Evolutionary conservation across 23 tunicate species (phyloP), one percentile per base, ranked within the genome.

Genomic region (Clavelina lepadiformis): DNA sequence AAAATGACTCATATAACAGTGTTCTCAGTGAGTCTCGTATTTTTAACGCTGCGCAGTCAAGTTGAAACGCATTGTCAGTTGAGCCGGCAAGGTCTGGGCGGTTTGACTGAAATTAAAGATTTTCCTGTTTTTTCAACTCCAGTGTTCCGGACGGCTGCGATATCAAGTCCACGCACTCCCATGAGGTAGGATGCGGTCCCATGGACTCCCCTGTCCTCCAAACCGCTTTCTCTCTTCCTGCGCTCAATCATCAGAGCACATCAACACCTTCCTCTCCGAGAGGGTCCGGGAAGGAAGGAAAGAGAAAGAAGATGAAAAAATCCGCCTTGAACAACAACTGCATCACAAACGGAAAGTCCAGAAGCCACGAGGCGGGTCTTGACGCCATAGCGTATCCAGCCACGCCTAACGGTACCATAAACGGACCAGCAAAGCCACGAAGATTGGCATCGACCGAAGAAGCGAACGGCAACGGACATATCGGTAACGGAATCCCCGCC

Each of bases 401-500:
- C 5, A 76, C 82, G 0, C 75, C 82, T 0, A 76, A 74, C 34
- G 76, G 55, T 13, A 46, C 26, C 0, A 31, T 35, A 22, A 58
- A 58, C 62, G 95, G 85, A n/a, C 95, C 83, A 26, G 69, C 82
- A 23, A 76, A 84, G 54, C 93, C 78, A 27, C 71, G 73, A 59
- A 64, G 95, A 8, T 56, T 86, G 2, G 47, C 68, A 21, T 15
- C 20, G 29, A 28, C 37, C 6, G 68, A 63, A 35, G 25, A 35
- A 25, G 25, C 68, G 7, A 11, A 19, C 5, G 15, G 51, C 5
- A 63, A 63, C 25, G 68, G 68, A 35, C 68, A 63, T 63, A 28
- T 63, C 22, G 58, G 23, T n/a, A 53, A 53, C 23, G 49, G 58
- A n/a, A 5, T 30, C 30, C 8, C 35, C 33, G n/a, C 5, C 37